Percentiles rank a stretch among this genome's conserved stretches.
Conservation (phyloP, 1,140 invertebrate species). For the silkworm (Bombyx mori) region DNA sequence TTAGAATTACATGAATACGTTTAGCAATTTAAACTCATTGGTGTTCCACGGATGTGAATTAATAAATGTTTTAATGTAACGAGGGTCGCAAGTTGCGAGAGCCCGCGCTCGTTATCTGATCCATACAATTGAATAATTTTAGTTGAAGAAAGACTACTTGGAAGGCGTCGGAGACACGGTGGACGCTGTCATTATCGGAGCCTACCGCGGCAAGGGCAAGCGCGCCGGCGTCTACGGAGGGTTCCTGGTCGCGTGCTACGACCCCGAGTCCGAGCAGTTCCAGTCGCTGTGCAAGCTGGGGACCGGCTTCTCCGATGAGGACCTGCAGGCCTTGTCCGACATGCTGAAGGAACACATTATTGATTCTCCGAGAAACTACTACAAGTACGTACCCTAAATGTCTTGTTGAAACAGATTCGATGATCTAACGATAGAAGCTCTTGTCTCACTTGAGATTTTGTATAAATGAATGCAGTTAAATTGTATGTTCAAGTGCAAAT, state of each 20-base stretch:
- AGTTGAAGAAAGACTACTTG: slow-evolving; percentile 97
- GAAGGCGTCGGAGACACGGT: slow-evolving; percentile 95
- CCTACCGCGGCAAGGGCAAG: slow-evolving; percentile 94
- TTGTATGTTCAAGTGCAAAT: too few relatives aligned
- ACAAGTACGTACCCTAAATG: slow-evolving; percentile 55
- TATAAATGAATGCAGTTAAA: too few relatives aligned
- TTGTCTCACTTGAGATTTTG: too few relatives aligned
- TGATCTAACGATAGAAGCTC: too few relatives aligned
- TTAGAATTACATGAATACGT: too few relatives aligned
- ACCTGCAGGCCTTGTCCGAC: slow-evolving; percentile 83
- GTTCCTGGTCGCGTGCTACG: slow-evolving; percentile 97
- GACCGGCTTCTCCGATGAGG: slow-evolving; percentile 97
- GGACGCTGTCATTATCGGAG: slow-evolving; percentile 97
- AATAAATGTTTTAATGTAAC: too few relatives aligned
- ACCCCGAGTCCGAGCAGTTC: slow-evolving; percentile 93
- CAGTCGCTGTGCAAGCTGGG: slow-evolving; percentile 91
- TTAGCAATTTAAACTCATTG: too few relatives aligned
- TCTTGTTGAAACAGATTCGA: too few relatives aligned
- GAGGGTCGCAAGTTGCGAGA: neutral
- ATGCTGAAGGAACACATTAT: slow-evolving; percentile 86
- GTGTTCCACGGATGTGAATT: too few relatives aligned
- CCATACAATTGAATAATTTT: slow-evolving; percentile 1
- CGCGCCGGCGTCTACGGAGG: slow-evolving; percentile 95
- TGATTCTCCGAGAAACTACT: slow-evolving; percentile 85
- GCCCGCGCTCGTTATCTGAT: neutral